These are phyloP conservation scores for Drosophila incognita DNA, from an alignment of 2,888 invertebrate species.

Conservation along the genomic window DNA sequence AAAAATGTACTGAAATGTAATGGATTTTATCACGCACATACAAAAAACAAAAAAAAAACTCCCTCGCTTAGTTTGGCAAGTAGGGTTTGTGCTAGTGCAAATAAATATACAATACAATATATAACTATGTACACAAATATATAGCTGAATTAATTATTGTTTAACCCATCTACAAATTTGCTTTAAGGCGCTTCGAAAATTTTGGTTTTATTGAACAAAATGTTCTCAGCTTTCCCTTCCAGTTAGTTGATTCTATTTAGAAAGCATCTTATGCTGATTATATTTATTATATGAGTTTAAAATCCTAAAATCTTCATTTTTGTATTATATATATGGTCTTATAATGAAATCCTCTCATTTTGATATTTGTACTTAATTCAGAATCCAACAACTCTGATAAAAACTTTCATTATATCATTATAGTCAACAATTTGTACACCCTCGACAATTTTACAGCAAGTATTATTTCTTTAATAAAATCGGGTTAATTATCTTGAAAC, in stretches of 20 bases:
- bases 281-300: neutral
- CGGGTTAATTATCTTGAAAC: constrained; percentile 10
- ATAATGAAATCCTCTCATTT: neutral
- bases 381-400: neutral
- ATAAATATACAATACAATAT: constrained; percentile 16
- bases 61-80: constrained; percentile 48
- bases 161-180: neutral
- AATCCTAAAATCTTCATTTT: neutral
- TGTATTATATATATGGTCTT: neutral
- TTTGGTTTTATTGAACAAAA: neutral
- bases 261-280: neutral
- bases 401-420: neutral
- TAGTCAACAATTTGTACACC: neutral
- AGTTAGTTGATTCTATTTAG: neutral
- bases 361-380: neutral
- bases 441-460: neutral
- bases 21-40: constrained; percentile 80
- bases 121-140: constrained; percentile 10
- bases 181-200: neutral
- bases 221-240: neutral
- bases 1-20: constrained; percentile 72
- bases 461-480: neutral
- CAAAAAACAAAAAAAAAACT: constrained; percentile 17
- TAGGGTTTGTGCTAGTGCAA: constrained; percentile 28
- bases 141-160: neutral